Evolutionary conservation across 2,113 vertebrate species (phyloP), one percentile per base, ranked within the genome.

Genomic region (Prochilodus magdalenae): DNA sequence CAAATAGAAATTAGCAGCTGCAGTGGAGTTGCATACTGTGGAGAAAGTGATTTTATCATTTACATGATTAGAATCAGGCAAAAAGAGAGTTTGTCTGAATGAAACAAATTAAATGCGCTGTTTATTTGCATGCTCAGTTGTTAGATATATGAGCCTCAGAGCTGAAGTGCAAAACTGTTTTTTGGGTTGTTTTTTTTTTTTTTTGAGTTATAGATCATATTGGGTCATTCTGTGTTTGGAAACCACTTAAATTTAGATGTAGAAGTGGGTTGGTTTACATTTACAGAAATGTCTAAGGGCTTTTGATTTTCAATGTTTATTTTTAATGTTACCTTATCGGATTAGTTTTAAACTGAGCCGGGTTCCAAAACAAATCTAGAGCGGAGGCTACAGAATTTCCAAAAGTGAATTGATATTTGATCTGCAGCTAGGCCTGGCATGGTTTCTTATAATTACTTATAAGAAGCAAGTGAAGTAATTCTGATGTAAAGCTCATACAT

Each of bases 11-110:
- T 59, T 30, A 49, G 40, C 12, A 44, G 44, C 20, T n/a, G 10
- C 1, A 22, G 33, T 44, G n/a, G 33, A 30, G 8, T 67, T 33
- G 7, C 26, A 16, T 40, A 3, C 24, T 33, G 18, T 66, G 22
- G 27, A 67, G 44, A 30, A 75, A 75, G 67, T 49, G 53, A 57
- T 27, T 67, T 29, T 33, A 22, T 77, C 22, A 33, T 30, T 69
- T 24, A 44, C n/a, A 33, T 59, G 26, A 26, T 27, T 7, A 49
- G 26, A 22, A 49, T 51, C 30, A 49, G 18, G 62, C 22, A 65
- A 18, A 49, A 57, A 29, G 14, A 7, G 0, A 20, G 51, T 8
- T 51, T 51, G 49, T n/a, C 49, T n/a, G 6, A 57, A 57, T 57
- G 3, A 24, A 22, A 24, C 24, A 22, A 22, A 22, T 55, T 6